Evolutionary conservation across 2,113 vertebrate species (phyloP), one percentile per base, ranked within the genome.

Genomic region (Axis porcinus): DNA sequence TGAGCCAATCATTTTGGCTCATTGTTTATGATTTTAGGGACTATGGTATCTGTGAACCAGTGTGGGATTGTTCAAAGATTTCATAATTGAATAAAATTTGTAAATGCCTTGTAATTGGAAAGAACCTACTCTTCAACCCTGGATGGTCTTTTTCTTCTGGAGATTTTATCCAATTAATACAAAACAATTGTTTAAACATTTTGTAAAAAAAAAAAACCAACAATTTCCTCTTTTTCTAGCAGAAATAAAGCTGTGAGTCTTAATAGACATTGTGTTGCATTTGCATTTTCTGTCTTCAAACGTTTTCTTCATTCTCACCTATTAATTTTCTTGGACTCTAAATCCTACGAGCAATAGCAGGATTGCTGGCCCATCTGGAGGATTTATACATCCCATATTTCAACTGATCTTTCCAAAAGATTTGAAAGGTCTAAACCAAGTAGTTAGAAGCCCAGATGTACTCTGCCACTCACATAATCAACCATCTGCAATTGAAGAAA

Each of bases 241-340:
- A 98, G 89, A 82, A 99, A 99, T 99, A 99, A 99, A 99, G 91
- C 97, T 64, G 95, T 98, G 97, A 95, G 54, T 98, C 47, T 98
- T 97, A 97, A 91, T 98, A 97, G 88, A 96, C 70, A 86, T 88
- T 86, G 95, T 86, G 81, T 52, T 96, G 82, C 89, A 36, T 33
- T 97, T 96, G 60, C 92, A 45, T 33, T 97, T 62, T 92, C 4
- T 54, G 40, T 88, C 25, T 97, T 95, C 12, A 84, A 86, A 94
- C 8, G 16, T 83, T 89, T 85, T 67, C 54, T 89, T 1, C 7
- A 36, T 13, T 95, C 54, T 27, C 27, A 40, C 45, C 45, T 54
- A 45, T 12, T 45, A 4, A 87, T 83, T 88, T 95, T 82, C 85
- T 47, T 90, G 60, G 33, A 33, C 82, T 70, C 8, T 74, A 5